Evolutionary conservation across 2,113 vertebrate genomes (phyloP), one percentile per base, ranked within the genome.

Genomic region (Vulpes lagopus): DNA sequence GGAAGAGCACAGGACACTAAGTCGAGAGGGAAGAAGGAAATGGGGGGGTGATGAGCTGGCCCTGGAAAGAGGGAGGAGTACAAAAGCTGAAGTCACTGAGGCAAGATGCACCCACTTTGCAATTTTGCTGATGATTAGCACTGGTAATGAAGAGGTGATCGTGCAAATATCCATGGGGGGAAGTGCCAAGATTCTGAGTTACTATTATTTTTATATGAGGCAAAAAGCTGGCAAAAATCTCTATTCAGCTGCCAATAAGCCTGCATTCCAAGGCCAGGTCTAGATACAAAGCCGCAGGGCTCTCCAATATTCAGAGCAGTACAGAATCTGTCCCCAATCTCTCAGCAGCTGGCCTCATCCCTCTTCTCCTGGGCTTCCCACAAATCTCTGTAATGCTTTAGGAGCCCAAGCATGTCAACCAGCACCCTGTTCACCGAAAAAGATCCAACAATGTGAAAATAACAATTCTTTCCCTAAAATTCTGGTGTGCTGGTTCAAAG

Each of bases 111-210:
- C 65, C 91, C 49, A 19, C 91, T 97, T 64, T 80, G 85, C 32
- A 59, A 8, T 86, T 85, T 80, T 76, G 86, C 90, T 67, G 92
- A 87, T 87, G 62, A 86, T 74, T 53, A 85, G 17, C 11, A 3
- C 53, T 86, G 69, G 32, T 64, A 11, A 51, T 32, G 27, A 86
- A 62, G 59, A 85, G 65, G 55, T 43, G 49, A 62, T 69, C 49
- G 17, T 53, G 55, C 73, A 64, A 59, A 79, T 79, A 32, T 22
- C 79, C 22, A 11, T 1, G 1, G 90, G 27, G 59, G 80, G 35
- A 86, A 92, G 86, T 30, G 92, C 23, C 60, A 74, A 69, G 67
- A 79, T 73, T 93, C 90, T 14, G 7, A 73, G 67, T 80, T 93
- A 64, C 57, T 74, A 8, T 64, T 59, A 64, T 60, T 43, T 64